Conservation (phyloP, 2,888 invertebrate genomes). For the Drosophila longiperda region DNA sequence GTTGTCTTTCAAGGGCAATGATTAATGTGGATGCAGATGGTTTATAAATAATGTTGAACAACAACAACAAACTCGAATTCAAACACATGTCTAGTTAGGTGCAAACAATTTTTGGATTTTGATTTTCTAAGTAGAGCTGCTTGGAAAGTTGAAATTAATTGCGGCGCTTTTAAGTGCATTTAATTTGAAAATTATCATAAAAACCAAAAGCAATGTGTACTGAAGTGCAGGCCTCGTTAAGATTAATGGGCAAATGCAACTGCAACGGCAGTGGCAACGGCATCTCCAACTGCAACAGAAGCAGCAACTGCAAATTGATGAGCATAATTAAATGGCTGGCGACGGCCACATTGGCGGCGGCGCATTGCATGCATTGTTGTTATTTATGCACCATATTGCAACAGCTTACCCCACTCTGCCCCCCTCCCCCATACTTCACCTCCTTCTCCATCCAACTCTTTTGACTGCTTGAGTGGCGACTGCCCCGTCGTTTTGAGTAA, state of each 20-base stretch:
- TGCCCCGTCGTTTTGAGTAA: conserved; percentile 68
- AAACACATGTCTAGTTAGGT: conserved; percentile 43
- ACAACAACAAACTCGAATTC: conserved; percentile 24
- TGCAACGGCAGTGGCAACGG: conserved; percentile 15
- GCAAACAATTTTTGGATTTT: conserved; percentile 40
- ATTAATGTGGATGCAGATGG: conserved; percentile 38
- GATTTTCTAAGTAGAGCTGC: conserved; percentile 60
- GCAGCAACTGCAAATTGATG: conserved; percentile 70
- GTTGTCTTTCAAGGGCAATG: conserved; percentile 49
- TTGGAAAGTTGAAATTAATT: conserved; percentile 60
- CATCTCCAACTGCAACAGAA: not conserved
- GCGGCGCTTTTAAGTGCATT: conserved; percentile 70
- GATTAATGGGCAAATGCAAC: conserved; percentile 51
- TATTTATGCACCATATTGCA: conserved; percentile 76
- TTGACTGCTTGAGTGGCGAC: conserved; percentile 21
- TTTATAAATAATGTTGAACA: conserved; percentile 36
- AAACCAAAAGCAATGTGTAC: conserved; percentile 38
- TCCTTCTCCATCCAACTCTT: not conserved
- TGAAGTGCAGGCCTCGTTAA: conserved; percentile 51
- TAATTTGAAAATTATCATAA: conserved; percentile 57
- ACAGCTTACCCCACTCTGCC: not conserved
- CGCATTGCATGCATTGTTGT: conserved; percentile 76
- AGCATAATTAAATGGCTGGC: conserved; percentile 77
- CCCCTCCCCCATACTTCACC: not conserved
- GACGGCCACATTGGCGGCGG: conserved; percentile 46